Evolutionary conservation across 2,113 vertebrate genomes (phyloP).

Genomic region (Atlantisia rogersi): DNA sequence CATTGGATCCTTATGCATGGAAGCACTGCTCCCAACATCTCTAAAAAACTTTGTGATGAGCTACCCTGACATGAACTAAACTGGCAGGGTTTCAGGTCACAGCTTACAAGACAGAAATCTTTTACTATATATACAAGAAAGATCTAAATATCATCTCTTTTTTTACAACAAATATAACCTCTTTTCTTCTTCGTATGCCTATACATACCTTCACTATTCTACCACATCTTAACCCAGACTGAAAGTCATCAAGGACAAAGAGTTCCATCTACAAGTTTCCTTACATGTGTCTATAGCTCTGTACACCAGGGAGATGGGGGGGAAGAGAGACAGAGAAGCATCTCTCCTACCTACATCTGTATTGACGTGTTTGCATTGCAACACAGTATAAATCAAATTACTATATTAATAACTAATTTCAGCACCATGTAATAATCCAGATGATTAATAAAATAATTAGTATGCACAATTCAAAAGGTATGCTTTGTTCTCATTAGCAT

Average conservation of each 20-base stretch:
- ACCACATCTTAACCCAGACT: neutral
- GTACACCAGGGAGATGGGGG: fast-evolving
- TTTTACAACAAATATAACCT: neutral
- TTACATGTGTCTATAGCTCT: neutral
- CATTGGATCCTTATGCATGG: neutral
- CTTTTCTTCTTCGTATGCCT: neutral
- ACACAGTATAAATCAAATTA: neutral
- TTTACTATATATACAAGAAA: neutral
- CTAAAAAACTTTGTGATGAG: neutral
- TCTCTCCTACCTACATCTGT: neutral
- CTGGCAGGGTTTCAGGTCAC: neutral
- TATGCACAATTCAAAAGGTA: neutral
- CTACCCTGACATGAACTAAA: neutral
- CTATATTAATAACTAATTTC: neutral
- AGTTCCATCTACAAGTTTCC: neutral
- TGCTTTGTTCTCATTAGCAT: neutral
- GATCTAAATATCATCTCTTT: neutral
- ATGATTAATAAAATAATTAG: neutral
- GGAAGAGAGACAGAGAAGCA: fast-evolving
- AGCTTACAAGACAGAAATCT: neutral
- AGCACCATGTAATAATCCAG: neutral
- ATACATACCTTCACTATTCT: neutral
- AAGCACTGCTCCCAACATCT: neutral
- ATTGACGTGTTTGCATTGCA: neutral
- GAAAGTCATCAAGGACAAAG: neutral